phyloP scores from a whole-genome alignment of 2,888 invertebrate genomes.

The Tanaodytes sp. region DNA sequence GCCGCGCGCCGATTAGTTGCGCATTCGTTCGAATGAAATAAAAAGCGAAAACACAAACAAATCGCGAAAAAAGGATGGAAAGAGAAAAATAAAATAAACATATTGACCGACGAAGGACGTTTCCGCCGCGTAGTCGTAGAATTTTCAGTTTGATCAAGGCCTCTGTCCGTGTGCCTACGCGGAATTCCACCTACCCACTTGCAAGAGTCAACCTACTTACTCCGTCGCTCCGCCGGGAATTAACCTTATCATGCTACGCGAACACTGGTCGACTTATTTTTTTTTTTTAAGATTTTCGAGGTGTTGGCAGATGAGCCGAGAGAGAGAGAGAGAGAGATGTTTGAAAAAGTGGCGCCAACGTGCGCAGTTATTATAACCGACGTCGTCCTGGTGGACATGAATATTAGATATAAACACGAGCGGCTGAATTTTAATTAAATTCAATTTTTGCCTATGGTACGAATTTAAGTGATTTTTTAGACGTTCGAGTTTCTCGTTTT shows the following conservation, averaged over 20 bases:
- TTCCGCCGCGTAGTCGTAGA: slow-evolving; percentile 55
- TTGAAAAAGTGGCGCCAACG: too few relatives aligned
- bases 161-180: slow-evolving; percentile 60
- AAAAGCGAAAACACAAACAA: slow-evolving; percentile 14
- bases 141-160: slow-evolving; percentile 61
- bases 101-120: slow-evolving; percentile 53
- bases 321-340: too few relatives aligned
- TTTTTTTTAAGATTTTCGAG: too few relatives aligned
- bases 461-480: too few relatives aligned
- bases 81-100: slow-evolving; percentile 22
- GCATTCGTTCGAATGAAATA: background rate
- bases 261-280: slow-evolving; percentile 36
- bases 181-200: slow-evolving; percentile 59
- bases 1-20: background rate
- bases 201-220: slow-evolving; percentile 57
- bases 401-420: too few relatives aligned
- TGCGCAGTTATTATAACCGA: too few relatives aligned
- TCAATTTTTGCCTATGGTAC: too few relatives aligned
- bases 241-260: slow-evolving; percentile 26
- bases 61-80: too few relatives aligned
- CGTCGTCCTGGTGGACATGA: too few relatives aligned
- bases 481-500: too few relatives aligned
- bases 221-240: slow-evolving; percentile 36
- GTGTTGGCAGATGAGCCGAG: too few relatives aligned
- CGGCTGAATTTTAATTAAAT: background rate